Evolutionary conservation across 2,797 vertebrate genomes (phyloP).

Genomic region (Clarias pachynema): DNA sequence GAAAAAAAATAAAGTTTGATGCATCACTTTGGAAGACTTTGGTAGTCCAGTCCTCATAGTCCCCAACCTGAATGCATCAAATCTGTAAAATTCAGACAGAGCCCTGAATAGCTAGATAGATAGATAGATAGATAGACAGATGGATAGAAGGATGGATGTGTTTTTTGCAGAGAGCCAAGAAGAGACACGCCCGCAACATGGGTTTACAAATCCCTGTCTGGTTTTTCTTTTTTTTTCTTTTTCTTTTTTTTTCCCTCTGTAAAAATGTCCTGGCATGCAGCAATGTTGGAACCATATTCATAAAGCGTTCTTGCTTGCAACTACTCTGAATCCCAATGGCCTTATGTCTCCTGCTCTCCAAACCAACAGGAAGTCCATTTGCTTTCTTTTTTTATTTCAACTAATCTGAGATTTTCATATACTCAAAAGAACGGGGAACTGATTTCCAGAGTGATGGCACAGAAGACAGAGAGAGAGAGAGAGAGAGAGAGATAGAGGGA

Average conservation of each 20-base stretch:
- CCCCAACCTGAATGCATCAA: neutral
- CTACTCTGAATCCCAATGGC: neutral
- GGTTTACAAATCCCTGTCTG: conserved; percentile 27
- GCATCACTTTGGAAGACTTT: neutral
- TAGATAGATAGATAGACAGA: neutral
- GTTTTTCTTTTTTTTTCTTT: neutral
- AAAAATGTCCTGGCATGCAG: conserved; percentile 4
- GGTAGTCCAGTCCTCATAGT: neutral
- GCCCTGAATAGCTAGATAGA: neutral
- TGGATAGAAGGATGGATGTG: conserved; percentile 19
- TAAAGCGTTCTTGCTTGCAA: conserved; percentile 4
- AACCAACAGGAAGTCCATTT: conserved; percentile 23
- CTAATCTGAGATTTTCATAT: neutral
- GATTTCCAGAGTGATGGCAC: neutral
- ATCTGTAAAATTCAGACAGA: neutral
- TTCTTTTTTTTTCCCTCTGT: neutral
- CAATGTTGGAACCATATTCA: conserved; percentile 6
- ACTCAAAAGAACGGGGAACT: neutral
- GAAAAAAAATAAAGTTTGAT: neutral
- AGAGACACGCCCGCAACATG: conserved; percentile 2
- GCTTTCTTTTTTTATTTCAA: neutral
- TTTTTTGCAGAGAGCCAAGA: conserved; percentile 3
- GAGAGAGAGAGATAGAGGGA: neutral
- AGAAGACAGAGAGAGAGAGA: too few species aligned
- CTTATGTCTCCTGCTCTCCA: conserved; percentile 8